These are phyloP conservation scores for Pollenia angustigena DNA, from an alignment of 2,888 invertebrate genomes.

Conservation along the genomic window DNA sequence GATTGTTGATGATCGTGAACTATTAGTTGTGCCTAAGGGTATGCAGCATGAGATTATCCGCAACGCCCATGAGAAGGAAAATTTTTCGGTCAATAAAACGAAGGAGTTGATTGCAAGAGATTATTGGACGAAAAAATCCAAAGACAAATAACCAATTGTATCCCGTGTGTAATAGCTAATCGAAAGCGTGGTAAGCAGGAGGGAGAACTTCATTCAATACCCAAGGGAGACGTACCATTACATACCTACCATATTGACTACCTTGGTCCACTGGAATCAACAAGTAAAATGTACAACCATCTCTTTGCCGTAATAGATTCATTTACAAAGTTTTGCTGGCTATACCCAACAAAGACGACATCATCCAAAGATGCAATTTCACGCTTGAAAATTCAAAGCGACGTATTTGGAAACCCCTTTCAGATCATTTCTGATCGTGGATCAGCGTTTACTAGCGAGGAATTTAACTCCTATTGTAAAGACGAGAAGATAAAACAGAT, in stretches of 20 bases:
- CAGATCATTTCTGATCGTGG: slow-evolving; percentile 79
- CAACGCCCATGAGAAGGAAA: slow-evolving; percentile 59
- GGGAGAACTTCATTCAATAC: slow-evolving; percentile 64
- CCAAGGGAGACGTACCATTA: slow-evolving; percentile 68
- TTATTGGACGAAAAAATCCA: slow-evolving; percentile 70
- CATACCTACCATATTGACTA: slow-evolving; percentile 78
- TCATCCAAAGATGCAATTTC: slow-evolving; percentile 78
- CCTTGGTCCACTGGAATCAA: slow-evolving; percentile 79
- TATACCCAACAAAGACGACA: slow-evolving; percentile 79
- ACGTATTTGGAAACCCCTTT: slow-evolving; percentile 80
- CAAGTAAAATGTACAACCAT: slow-evolving; percentile 74
- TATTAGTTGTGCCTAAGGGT: slow-evolving; percentile 52
- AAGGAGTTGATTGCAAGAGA: slow-evolving; percentile 51
- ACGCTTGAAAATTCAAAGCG: slow-evolving; percentile 77
- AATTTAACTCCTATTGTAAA: slow-evolving; percentile 79
- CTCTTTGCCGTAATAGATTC: slow-evolving; percentile 80
- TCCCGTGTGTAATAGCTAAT: slow-evolving; percentile 69
- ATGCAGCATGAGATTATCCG: slow-evolving; percentile 63
- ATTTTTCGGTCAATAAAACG: too few species aligned
- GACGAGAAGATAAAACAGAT: slow-evolving; percentile 78
- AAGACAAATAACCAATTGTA: slow-evolving; percentile 59
- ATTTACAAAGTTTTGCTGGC: slow-evolving; percentile 81
- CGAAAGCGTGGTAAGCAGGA: slow-evolving; percentile 69
- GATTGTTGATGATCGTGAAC: slow-evolving; percentile 47
- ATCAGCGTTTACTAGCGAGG: slow-evolving; percentile 70